Base-by-base conservation (phyloP, 1,140 invertebrate genomes). In the Lordiphosa mommai region DNA sequence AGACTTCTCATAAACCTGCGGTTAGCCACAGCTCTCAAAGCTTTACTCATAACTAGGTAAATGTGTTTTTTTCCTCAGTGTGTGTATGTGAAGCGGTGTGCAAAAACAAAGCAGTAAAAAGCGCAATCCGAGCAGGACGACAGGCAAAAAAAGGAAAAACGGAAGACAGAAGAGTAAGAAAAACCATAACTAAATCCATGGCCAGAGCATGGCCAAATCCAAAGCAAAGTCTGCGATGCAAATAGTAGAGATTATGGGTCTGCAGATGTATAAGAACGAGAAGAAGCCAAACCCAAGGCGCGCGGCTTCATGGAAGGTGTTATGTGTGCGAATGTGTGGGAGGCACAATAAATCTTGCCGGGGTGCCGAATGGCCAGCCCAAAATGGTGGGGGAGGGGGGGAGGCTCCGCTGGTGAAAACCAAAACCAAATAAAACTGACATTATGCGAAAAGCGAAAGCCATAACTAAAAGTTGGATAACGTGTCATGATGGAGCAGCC, bases 381-480 rank as follows among this genome's bases (percentile, higher is more conserved):
- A 17, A 34, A 20, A 27, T 32, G 50, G 52, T 55, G 48, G 53
- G 58, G 38, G 46, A 37, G 41, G 43, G 48, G 56, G 52, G 30
- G 52, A 49, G 30, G 32, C 34, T 34, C 47, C 58, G 43, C 63
- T 58, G 68, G 55, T 77, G 77, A 84, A 84, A 84, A 84, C 67
- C 77, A 84, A 84, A 84, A 84, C 77, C 77, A 84, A 84, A 84
- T 84, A 84, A 84, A 84, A 84, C 77, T 84, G 77, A 84, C 77
- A 84, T 84, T 84, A 84, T 84, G 77, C 77, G 77, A 84, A 84
- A 84, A 84, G 77, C 77, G 77, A 84, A 84, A 84, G 77, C 77
- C 77, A 84, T 84, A 84, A 84, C 77, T 84, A 84, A 84, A 82
- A 82, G 77, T 80, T 80, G 76, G 66, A 65, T 82, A 82, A 71